phyloP scores from a whole-genome alignment of 2,797 vertebrate genomes.

The Danionella dracula region DNA sequence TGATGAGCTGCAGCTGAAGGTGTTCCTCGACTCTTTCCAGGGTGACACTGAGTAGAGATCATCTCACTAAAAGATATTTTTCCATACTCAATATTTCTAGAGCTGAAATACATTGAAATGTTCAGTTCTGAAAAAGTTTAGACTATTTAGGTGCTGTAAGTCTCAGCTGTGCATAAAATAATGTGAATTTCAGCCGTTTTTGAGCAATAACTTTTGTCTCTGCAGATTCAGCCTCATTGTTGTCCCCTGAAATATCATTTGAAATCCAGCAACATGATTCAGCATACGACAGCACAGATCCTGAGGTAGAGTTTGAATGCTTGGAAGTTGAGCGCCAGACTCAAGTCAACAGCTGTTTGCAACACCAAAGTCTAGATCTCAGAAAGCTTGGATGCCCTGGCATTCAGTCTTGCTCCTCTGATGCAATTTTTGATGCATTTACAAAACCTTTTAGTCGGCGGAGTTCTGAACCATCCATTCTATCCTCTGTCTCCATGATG shows the following conservation, averaged over 20 bases:
- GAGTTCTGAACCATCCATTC: slow-evolving; percentile 82
- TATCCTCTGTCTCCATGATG: slow-evolving; percentile 47
- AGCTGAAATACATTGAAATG: too few species aligned
- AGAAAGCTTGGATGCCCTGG: slow-evolving; percentile 29
- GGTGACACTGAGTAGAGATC: too few species aligned
- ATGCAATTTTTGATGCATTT: slow-evolving; percentile 52
- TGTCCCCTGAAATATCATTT: slow-evolving; percentile 10
- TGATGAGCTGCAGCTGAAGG: too few species aligned
- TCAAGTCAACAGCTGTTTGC: not conserved
- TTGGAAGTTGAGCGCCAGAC: slow-evolving; percentile 33
- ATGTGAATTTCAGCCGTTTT: too few species aligned
- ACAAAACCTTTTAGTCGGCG: slow-evolving; percentile 68
- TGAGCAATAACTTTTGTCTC: not conserved
- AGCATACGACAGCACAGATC: slow-evolving; percentile 88
- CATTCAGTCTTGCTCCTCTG: slow-evolving; percentile 49
- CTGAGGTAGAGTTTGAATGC: slow-evolving; percentile 69
- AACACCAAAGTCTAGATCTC: slow-evolving; percentile 15
- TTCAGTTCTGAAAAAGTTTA: too few species aligned
- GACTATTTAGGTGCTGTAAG: too few species aligned
- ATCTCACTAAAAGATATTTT: too few species aligned
- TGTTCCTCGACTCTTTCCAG: too few species aligned
- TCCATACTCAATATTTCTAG: too few species aligned
- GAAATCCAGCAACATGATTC: slow-evolving; percentile 80
- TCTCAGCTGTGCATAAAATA: too few species aligned
- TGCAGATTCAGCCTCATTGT: slow-evolving; percentile 64